Conservation (phyloP, 2,113 vertebrate species). For the Neodontobutis hainanensis region DNA sequence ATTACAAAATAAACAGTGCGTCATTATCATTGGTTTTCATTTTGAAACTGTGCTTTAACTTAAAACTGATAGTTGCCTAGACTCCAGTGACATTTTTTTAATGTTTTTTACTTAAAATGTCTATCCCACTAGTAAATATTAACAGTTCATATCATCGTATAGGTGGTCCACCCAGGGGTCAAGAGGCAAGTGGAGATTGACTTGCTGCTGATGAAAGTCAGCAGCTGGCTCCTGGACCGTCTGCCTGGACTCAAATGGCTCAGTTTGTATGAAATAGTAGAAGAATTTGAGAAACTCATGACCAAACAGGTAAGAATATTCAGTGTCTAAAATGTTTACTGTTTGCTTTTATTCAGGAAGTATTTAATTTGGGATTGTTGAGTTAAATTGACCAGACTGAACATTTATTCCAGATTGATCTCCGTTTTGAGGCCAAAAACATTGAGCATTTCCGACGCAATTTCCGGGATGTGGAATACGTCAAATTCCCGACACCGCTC, state of each 20-base stretch:
- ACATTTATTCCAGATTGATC: conserved; percentile 83
- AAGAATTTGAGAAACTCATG: conserved; percentile 97
- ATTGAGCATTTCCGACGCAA: conserved; percentile 89
- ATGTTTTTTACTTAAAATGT: too few species aligned
- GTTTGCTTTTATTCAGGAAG: background rate
- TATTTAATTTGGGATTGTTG: background rate
- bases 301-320: conserved; percentile 84
- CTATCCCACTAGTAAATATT: background rate
- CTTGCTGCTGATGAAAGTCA: conserved; percentile 89
- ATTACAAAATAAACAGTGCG: too few species aligned
- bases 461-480: conserved; percentile 85
- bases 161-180: conserved; percentile 94
- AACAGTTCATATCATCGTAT: background rate
- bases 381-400: background rate
- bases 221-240: conserved; percentile 83
- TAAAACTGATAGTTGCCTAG: too few species aligned
- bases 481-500: conserved; percentile 91
- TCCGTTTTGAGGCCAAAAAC: conserved; percentile 90
- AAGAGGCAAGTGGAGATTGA: conserved; percentile 88
- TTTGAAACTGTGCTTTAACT: too few species aligned
- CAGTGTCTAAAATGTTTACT: background rate
- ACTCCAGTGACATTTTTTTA: too few species aligned
- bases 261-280: conserved; percentile 88
- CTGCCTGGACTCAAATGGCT: conserved; percentile 94
- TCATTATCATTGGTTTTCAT: too few species aligned